Percentiles rank a stretch among this genome's conserved stretches.
These are phyloP conservation scores for Merops nubicus DNA, from an alignment of 2,113 vertebrate species.

Conservation along the genomic window DNA sequence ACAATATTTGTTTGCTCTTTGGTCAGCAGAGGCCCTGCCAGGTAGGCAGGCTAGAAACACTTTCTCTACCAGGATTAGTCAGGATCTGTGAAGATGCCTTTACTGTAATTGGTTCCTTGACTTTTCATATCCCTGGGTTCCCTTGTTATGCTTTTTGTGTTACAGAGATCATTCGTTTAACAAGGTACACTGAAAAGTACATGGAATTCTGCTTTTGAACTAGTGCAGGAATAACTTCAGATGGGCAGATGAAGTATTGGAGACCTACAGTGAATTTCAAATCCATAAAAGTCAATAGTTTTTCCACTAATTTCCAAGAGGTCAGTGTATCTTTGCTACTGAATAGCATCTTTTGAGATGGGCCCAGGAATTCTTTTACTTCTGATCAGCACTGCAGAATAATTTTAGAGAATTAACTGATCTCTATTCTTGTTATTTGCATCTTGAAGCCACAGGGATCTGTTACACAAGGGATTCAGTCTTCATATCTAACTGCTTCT, in stretches of 20 bases:
- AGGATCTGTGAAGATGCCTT: not conserved
- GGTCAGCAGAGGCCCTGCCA: not conserved
- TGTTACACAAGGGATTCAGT: not conserved
- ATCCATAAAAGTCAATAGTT: not conserved
- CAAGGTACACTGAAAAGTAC: not conserved
- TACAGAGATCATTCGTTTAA: not conserved
- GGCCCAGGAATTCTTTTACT: not conserved
- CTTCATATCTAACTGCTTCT: not conserved
- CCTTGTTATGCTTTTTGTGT: not conserved
- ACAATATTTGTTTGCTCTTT: not conserved
- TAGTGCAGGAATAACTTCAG: not conserved
- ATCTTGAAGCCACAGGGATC: not conserved
- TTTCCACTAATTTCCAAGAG: not conserved
- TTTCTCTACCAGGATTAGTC: not conserved
- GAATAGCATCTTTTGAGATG: not conserved
- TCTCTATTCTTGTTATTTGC: not conserved
- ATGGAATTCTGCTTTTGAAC: not conserved
- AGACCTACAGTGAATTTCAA: not conserved
- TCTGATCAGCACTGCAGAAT: not conserved
- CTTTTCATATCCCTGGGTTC: not conserved
- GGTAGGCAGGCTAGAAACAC: not conserved
- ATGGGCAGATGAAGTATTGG: not conserved
- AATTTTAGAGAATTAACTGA: not conserved
- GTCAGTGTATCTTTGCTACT: not conserved
- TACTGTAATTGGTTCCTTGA: not conserved